Evolutionary conservation across 1,140 invertebrate genomes (phyloP).

Genomic region (Rhopalosiphum maidis): DNA sequence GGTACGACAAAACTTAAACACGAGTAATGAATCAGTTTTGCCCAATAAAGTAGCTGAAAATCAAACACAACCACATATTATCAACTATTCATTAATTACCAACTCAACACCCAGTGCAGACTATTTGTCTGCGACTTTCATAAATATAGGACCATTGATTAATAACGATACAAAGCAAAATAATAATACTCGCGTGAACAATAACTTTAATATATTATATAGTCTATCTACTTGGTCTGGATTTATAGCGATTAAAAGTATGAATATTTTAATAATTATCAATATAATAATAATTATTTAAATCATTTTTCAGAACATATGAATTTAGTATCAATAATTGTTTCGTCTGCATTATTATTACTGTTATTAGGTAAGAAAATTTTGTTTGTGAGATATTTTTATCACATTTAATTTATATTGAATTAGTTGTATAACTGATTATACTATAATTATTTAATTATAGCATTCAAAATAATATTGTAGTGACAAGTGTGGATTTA

Average conservation of each 20-base stretch:
- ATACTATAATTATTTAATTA: background rate
- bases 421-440: background rate
- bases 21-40: too few relatives aligned
- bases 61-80: too few relatives aligned
- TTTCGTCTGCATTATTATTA: background rate
- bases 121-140: too few relatives aligned
- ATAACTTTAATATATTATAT: too few relatives aligned
- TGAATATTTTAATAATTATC: background rate
- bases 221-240: too few relatives aligned
- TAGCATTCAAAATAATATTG: background rate
- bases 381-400: background rate
- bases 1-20: too few relatives aligned
- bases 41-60: too few relatives aligned
- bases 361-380: background rate
- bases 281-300: background rate
- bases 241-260: background rate
- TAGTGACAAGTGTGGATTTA: background rate
- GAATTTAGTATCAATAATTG: fast-evolving
- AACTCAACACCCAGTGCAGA: too few relatives aligned
- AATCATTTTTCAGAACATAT: background rate
- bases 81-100: too few relatives aligned
- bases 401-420: background rate
- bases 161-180: too few relatives aligned
- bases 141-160: too few relatives aligned
- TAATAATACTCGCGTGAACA: too few relatives aligned